A percentile compares a stretch with the other conserved stretches of the same genome.
phyloP scores from a whole-genome alignment of 1,140 invertebrate species.

The Goniozus legneri region DNA sequence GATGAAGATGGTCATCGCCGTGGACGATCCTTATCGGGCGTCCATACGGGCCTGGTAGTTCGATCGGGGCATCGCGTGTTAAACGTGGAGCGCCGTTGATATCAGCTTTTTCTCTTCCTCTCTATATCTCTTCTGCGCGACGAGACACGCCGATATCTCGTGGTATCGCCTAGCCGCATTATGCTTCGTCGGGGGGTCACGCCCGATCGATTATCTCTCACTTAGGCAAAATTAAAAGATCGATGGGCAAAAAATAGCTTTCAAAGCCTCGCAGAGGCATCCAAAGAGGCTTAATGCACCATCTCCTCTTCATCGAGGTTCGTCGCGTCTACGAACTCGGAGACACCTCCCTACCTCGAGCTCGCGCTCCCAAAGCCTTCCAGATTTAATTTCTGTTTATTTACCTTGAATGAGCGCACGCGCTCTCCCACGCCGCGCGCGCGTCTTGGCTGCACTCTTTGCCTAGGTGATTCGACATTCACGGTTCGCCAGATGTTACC shows the following conservation, averaged over 20 bases:
- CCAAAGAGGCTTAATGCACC: neutral
- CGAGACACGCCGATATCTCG: too few species aligned
- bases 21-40: slow-evolving; percentile 23
- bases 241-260: neutral
- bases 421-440: slow-evolving; percentile 33
- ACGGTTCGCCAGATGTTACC: slow-evolving; percentile 51
- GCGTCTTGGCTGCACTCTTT: slow-evolving; percentile 29
- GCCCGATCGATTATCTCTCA: slow-evolving; percentile 10
- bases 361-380: slow-evolving; percentile 28
- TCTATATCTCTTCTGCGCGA: slow-evolving; percentile 3
- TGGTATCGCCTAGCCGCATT: too few species aligned
- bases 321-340: neutral
- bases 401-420: slow-evolving; percentile 45
- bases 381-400: slow-evolving; percentile 53
- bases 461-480: slow-evolving; percentile 41
- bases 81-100: slow-evolving; percentile 15
- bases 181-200: neutral
- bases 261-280: neutral
- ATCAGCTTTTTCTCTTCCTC: neutral
- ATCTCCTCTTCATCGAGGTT: slow-evolving; percentile 4
- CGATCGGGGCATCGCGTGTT: slow-evolving; percentile 32
- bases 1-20: slow-evolving; percentile 13
- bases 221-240: slow-evolving; percentile 25
- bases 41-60: slow-evolving; percentile 5
- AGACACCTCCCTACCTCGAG: neutral